Evolutionary conservation across 2,888 invertebrate species (phyloP).

Genomic region (Melangyna quadrimaculata): DNA sequence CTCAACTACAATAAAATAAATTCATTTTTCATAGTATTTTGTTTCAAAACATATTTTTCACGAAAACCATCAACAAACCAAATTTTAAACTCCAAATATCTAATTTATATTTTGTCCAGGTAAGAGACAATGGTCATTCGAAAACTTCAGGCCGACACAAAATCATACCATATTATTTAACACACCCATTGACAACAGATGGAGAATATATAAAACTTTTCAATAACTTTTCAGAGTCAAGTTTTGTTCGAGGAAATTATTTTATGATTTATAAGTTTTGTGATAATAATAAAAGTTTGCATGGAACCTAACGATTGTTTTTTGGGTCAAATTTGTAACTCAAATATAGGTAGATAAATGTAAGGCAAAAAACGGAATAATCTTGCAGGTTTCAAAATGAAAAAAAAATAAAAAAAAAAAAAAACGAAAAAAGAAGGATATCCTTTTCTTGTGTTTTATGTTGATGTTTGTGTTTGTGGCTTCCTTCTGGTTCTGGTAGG

Average conservation of each 20-base stretch:
- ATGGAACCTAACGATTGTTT: constrained; percentile 57
- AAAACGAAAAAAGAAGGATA: constrained; percentile 34
- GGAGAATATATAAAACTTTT: constrained; percentile 47
- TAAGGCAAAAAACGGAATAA: constrained; percentile 47
- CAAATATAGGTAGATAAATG: too few species aligned
- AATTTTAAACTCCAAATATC: background rate
- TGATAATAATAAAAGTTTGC: constrained; percentile 69
- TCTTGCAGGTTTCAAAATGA: constrained; percentile 42
- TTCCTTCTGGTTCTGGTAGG: background rate
- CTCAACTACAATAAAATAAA: background rate
- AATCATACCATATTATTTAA: background rate
- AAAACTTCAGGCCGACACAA: background rate
- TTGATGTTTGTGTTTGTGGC: constrained; percentile 36
- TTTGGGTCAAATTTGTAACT: constrained; percentile 69
- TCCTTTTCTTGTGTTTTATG: constrained; percentile 50
- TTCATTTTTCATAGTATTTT: background rate
- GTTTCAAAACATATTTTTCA: background rate
- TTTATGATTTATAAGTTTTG: constrained; percentile 72
- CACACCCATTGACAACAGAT: constrained; percentile 33
- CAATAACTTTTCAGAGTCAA: constrained; percentile 60
- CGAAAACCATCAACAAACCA: background rate
- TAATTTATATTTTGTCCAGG: constrained; percentile 1
- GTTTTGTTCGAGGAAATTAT: constrained; percentile 67
- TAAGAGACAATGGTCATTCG: background rate
- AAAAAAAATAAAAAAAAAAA: constrained; percentile 12